Base-by-base conservation (phyloP, 2,797 vertebrate species). In the Sebastes hubbsi region DNA sequence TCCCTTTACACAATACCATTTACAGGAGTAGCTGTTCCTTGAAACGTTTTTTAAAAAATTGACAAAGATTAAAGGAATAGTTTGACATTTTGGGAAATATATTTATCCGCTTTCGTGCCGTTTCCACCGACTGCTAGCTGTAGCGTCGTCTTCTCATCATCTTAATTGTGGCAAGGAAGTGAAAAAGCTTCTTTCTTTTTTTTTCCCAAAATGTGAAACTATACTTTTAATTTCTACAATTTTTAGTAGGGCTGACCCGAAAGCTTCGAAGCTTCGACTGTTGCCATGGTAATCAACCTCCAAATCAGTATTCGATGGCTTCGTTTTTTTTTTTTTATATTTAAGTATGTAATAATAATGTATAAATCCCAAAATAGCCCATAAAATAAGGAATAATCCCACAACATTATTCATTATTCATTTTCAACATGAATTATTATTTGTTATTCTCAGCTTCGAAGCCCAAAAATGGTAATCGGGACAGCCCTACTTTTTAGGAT, bases 1-100 rank as follows among this genome's bases (percentile, higher is more conserved):
- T 85, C 65, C 76, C 60, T 83, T 75, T 65, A 76, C 76, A 66
- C 64, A 72, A 64, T 38, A 16, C 2, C 6, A 81, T 78, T 71
- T 68, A 80, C 56, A 56, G 36, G 59, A 61, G 72, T 11, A 32
- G 77, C 55, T 77, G 2, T 74, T 85, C 62, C 62, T 67, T 24
- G 65, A 66, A 72, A 61, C 2, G 13, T 56, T 20, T 20, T 32
- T 36, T 30, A 49, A 75, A 25, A 85, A 77, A 61, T 27, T 27
- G 54, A 24, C 4, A 56, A 27, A 60, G 27, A 36, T 64, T 76
- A 59, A 72, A 73, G 52, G 25, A 71, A 64, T 30, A 25, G 59
- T 72, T 74, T 59, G 4, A 42, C 18, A 42, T 74, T 75, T 34
- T 42, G 16, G n/a, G 68, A 61, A 64, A 75, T 27, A 12, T 20